A percentile compares a stretch with the other conserved stretches of the same genome.
Conservation (phyloP, 1,140 invertebrate species). For the Drosophila obscura region DNA sequence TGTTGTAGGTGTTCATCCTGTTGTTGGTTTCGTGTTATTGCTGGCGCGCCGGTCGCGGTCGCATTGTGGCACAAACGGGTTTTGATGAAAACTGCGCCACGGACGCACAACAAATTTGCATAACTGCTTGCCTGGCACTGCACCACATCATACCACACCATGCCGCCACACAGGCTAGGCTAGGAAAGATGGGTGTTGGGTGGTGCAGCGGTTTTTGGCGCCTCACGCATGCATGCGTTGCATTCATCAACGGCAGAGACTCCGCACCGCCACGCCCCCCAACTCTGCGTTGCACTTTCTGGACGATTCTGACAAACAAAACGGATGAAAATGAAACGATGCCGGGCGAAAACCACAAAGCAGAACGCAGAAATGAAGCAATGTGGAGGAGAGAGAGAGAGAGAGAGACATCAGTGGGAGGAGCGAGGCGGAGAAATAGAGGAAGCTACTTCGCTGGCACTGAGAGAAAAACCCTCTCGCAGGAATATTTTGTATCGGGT, state of each 20-base stretch:
- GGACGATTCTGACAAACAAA: slow-evolving; percentile 55
- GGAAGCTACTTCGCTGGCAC: slow-evolving; percentile 12
- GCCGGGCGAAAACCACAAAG: slow-evolving; percentile 53
- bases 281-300: background rate
- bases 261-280: background rate
- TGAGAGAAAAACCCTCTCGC: background rate
- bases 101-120: slow-evolving; percentile 73
- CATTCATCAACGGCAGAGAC: slow-evolving; percentile 72
- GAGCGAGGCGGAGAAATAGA: background rate
- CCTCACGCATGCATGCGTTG: slow-evolving; percentile 78
- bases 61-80: slow-evolving; percentile 53
- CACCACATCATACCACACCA: background rate
- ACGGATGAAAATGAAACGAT: slow-evolving; percentile 73
- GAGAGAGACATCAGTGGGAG: background rate
- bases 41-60: slow-evolving; percentile 31
- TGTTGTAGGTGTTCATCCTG: slow-evolving; percentile 1
- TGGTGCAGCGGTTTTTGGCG: slow-evolving; percentile 47
- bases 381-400: background rate
- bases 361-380: slow-evolving; percentile 44
- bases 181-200: slow-evolving; percentile 7
- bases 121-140: slow-evolving; percentile 68
- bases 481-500: too few species aligned
- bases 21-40: slow-evolving; percentile 42
- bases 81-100: slow-evolving; percentile 77
- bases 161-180: background rate